Evolutionary conservation across 2,888 invertebrate genomes (phyloP).

Genomic region (Silvanus unidentatus): DNA sequence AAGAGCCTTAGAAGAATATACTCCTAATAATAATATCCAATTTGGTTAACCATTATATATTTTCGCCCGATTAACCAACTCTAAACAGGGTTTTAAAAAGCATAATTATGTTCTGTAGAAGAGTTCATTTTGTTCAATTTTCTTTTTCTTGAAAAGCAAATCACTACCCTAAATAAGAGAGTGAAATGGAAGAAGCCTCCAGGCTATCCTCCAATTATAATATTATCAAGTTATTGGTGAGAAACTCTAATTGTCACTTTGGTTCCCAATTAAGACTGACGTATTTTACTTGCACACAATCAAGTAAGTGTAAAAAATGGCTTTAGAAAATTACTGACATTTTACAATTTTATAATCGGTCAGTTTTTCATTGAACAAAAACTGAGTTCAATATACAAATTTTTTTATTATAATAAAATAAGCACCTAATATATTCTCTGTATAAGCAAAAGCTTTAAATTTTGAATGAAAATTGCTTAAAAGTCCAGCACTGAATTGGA

Average conservation of each 20-base stretch:
- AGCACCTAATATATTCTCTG: too few species aligned
- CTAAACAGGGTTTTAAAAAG: slow-evolving; percentile 32
- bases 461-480: slow-evolving; percentile 19
- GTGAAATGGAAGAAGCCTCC: slow-evolving; percentile 27
- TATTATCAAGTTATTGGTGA: slow-evolving; percentile 40
- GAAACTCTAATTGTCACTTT: slow-evolving; percentile 45
- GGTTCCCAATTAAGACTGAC: slow-evolving; percentile 44
- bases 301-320: too few species aligned
- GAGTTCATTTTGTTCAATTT: slow-evolving; percentile 16
- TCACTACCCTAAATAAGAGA: slow-evolving; percentile 26
- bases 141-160: slow-evolving; percentile 17
- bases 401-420: too few species aligned
- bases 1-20: slow-evolving; percentile 1
- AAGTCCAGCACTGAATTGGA: slow-evolving; percentile 10
- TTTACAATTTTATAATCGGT: too few species aligned
- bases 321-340: too few species aligned
- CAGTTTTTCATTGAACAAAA: too few species aligned
- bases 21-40: slow-evolving; percentile 34
- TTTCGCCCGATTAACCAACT: slow-evolving; percentile 38
- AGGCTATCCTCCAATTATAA: slow-evolving; percentile 44
- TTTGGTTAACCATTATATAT: slow-evolving; percentile 39
- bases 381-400: too few species aligned
- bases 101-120: slow-evolving; percentile 21
- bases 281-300: slow-evolving; percentile 29
- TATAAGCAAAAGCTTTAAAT: too few species aligned